Percentiles rank a stretch among this genome's conserved stretches.
phyloP scores from a whole-genome alignment of 2,797 vertebrate species.

The Sarcophilus harrisii region DNA sequence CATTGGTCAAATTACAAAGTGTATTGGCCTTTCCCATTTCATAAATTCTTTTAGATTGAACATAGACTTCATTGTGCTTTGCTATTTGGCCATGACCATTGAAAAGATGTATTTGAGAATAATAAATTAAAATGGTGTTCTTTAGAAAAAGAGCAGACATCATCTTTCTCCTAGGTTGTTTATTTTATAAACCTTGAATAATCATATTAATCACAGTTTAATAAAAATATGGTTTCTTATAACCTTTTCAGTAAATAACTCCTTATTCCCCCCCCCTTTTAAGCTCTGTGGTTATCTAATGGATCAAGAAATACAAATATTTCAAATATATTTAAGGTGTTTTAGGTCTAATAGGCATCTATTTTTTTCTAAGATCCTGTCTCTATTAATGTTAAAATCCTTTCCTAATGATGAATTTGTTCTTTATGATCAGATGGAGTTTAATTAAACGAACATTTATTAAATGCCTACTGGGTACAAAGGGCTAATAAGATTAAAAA shows the following conservation, averaged over 20 bases:
- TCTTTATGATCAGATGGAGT: not conserved
- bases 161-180: not conserved
- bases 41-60: not conserved
- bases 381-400: not conserved
- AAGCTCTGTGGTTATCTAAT: not conserved
- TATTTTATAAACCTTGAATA: constrained; percentile 9
- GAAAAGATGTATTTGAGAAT: not conserved
- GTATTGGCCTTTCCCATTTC: not conserved
- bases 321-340: constrained; percentile 9
- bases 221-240: not conserved
- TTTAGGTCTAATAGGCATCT: not conserved
- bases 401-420: not conserved
- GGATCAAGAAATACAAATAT: not conserved
- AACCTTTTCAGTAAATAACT: constrained; percentile 18
- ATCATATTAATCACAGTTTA: not conserved
- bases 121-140: not conserved
- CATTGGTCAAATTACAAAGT: not conserved
- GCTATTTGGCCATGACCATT: not conserved
- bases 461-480: not conserved
- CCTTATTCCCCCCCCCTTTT: not conserved
- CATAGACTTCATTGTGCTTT: not conserved
- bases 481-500: not conserved
- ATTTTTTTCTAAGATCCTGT: constrained; percentile 4
- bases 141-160: not conserved
- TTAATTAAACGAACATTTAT: not conserved